Evolutionary conservation across 2,113 vertebrate species (phyloP).

Genomic region (Anhinga anhinga): DNA sequence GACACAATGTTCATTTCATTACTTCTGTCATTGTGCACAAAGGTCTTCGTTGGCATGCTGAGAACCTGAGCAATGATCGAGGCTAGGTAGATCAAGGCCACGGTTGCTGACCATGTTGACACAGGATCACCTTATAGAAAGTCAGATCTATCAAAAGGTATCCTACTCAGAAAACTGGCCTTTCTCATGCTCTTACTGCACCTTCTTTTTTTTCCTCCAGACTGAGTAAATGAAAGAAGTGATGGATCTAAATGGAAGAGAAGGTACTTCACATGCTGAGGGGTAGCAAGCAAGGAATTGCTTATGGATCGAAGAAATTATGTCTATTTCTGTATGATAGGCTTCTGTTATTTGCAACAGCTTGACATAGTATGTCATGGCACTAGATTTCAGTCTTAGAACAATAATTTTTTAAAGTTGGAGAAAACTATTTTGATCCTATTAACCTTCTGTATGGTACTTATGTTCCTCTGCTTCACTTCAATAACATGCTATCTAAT

Average conservation of each 20-base stretch:
- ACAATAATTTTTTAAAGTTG: neutral
- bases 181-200: neutral
- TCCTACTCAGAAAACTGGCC: neutral
- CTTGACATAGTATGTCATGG: neutral
- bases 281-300: neutral
- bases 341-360: neutral
- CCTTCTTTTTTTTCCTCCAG: neutral
- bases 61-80: neutral
- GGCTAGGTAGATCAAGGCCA: neutral
- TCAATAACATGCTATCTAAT: neutral
- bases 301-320: neutral
- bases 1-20: neutral
- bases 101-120: neutral
- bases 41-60: neutral
- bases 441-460: neutral
- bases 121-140: neutral
- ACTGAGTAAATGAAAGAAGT: neutral
- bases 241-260: neutral
- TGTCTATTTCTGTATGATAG: neutral
- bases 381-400: neutral
- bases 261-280: neutral
- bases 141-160: neutral
- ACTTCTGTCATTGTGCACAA: neutral
- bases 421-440: neutral
- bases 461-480: neutral